Percentiles rank a stretch among this genome's conserved stretches.
These are phyloP conservation scores for Coelogynopora nodosa DNA, from an alignment of 2,888 invertebrate genomes.

Conservation along the genomic window DNA sequence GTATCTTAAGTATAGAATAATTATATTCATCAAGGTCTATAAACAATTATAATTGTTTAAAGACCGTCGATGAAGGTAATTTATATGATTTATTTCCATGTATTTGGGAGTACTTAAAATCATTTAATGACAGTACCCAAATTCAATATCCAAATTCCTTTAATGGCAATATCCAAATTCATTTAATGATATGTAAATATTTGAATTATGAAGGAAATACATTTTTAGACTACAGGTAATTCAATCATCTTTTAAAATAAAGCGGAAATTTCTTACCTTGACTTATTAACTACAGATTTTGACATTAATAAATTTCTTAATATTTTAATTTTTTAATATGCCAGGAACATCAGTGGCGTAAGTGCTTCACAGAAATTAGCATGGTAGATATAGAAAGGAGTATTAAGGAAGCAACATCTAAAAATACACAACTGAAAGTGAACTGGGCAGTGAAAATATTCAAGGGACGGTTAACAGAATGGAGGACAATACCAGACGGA, in stretches of 20 bases:
- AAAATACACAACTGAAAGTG: conserved; percentile 27
- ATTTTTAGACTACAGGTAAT: neutral
- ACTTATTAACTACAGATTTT: conserved; percentile 28
- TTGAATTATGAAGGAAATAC: neutral
- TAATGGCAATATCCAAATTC: neutral
- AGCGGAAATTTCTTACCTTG: neutral
- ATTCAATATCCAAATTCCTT: neutral
- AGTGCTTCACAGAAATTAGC: neutral
- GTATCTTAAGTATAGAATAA: too few species aligned
- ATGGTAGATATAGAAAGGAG: conserved; percentile 21
- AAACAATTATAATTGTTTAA: neutral
- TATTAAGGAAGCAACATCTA: conserved; percentile 14
- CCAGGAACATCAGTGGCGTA: neutral
- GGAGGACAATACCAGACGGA: neutral
- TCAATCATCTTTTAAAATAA: conserved; percentile 4
- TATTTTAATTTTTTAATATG: neutral
- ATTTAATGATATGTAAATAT: neutral
- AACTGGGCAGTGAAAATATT: neutral
- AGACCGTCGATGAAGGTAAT: too few species aligned
- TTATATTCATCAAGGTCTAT: too few species aligned
- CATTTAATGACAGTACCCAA: neutral
- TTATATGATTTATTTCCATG: too few species aligned
- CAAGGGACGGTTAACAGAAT: neutral
- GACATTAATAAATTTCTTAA: conserved; percentile 12
- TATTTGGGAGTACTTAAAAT: neutral